Evolutionary conservation across 2,888 invertebrate species (phyloP), one percentile per base, ranked within the genome.

Genomic region (Reticulitermes lucifugus): DNA sequence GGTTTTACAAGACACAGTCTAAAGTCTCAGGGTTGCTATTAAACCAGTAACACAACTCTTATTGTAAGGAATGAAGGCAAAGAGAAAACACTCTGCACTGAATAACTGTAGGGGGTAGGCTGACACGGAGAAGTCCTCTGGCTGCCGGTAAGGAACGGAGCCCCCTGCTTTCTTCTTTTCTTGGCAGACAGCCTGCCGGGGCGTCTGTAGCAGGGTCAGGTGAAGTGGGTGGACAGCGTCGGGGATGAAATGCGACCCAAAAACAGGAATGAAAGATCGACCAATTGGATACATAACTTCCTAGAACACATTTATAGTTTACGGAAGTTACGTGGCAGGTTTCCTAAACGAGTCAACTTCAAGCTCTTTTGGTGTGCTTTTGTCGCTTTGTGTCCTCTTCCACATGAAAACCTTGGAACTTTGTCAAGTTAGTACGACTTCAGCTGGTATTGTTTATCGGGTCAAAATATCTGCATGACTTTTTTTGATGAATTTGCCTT

Each of bases 121-220:
- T 73, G 41, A 41, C 73, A 65, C 25, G n/a, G 65, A 1, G 12
- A 7, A 6, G n/a, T 14, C 35, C 70, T 10, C 70, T 25, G 70
- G 70, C 70, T 70, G 70, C 70, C 4, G 18, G 41, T 79, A 22
- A 22, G 29, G 60, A n/a, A 21, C 9, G 60, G 59, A 29, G 70
- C 14, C 22, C 43, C n/a, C 43, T 81, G 22, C 65, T 65, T 14
- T 51, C 60, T 41, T 22, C 77, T 22, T 46, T 65, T 46, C 60
- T 81, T 83, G 85, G 83, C 83, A 83, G 80, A 70, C 83, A 41
- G 79, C 85, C 85, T 83, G 79, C 81, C 85, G 60, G 77, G 77
- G 43, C 65, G 81, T 81, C 85, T 51, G 73, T 59, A 43, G 41
- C 46, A 41, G 77, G 25, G 35, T n/a, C 84, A 81, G 73, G 84